A percentile compares a stretch with the other conserved stretches of the same genome.
Conservation (phyloP, 2,797 vertebrate genomes). For the Myotis daubentonii region DNA sequence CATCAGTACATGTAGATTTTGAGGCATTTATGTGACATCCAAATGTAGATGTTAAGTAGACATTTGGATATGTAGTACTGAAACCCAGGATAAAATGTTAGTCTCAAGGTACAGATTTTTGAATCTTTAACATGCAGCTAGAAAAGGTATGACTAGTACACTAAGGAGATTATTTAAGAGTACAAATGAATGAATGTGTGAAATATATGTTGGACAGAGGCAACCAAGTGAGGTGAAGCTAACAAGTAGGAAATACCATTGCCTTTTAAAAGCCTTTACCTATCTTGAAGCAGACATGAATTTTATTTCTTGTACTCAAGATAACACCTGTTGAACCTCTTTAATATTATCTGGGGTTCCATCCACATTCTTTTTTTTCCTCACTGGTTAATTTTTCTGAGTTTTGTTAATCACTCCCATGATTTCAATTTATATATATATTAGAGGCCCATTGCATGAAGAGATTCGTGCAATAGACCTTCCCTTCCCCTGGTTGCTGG, state of each 20-base stretch:
- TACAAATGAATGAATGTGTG: not conserved
- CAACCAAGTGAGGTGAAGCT: not conserved
- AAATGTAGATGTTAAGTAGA: too few species aligned
- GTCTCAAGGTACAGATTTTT: too few species aligned
- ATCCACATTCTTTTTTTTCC: not conserved
- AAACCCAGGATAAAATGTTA: too few species aligned
- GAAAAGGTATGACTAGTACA: not conserved
- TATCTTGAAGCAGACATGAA: not conserved
- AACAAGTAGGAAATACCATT: not conserved
- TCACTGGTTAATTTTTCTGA: not conserved
- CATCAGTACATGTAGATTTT: too few species aligned
- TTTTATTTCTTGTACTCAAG: slow-evolving; percentile 12
- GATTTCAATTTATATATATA: not conserved
- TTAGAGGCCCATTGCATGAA: too few species aligned
- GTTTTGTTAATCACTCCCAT: not conserved
- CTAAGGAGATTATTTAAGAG: not conserved
- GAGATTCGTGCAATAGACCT: too few species aligned
- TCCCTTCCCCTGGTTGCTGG: too few species aligned
- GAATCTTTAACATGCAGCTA: too few species aligned
- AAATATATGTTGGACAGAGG: not conserved
- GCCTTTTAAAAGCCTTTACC: not conserved
- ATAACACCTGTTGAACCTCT: not conserved
- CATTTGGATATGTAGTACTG: too few species aligned
- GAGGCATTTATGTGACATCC: too few species aligned
- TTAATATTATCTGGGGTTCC: not conserved